These are phyloP conservation scores for Diorhabda elongata DNA, from an alignment of 1,140 invertebrate genomes.

Conservation along the genomic window DNA sequence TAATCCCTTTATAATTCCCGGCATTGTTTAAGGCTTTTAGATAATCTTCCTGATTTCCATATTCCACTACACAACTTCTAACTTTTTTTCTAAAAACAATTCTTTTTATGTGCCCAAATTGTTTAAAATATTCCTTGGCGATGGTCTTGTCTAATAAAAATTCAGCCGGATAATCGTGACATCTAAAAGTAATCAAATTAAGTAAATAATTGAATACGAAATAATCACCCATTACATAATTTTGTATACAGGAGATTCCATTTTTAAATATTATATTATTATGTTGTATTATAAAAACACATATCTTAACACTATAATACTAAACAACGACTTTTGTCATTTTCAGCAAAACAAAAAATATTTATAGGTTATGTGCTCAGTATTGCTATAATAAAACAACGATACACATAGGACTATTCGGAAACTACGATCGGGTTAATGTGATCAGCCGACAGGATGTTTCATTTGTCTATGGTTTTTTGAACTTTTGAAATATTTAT, in stretches of 20 bases:
- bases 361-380: too few relatives aligned
- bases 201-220: background rate
- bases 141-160: constrained; percentile 56
- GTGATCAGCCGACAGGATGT: too few relatives aligned
- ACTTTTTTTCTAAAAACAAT: constrained; percentile 58
- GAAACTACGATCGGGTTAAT: too few relatives aligned
- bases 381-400: too few relatives aligned
- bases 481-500: too few relatives aligned
- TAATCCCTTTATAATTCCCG: constrained; percentile 55
- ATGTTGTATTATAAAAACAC: background rate
- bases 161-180: constrained; percentile 59
- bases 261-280: background rate
- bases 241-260: constrained; percentile 2
- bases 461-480: too few relatives aligned
- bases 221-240: constrained; percentile 2
- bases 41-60: constrained; percentile 54
- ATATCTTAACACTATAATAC: too few relatives aligned
- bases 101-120: constrained; percentile 59
- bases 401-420: too few relatives aligned
- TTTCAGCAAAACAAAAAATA: too few relatives aligned
- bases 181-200: constrained; percentile 47
- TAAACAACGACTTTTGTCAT: too few relatives aligned
- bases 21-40: constrained; percentile 56
- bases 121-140: constrained; percentile 61
- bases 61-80: constrained; percentile 58